Evolutionary conservation across 2,113 vertebrate genomes (phyloP).

Genomic region (Picathartes gymnocephalus): DNA sequence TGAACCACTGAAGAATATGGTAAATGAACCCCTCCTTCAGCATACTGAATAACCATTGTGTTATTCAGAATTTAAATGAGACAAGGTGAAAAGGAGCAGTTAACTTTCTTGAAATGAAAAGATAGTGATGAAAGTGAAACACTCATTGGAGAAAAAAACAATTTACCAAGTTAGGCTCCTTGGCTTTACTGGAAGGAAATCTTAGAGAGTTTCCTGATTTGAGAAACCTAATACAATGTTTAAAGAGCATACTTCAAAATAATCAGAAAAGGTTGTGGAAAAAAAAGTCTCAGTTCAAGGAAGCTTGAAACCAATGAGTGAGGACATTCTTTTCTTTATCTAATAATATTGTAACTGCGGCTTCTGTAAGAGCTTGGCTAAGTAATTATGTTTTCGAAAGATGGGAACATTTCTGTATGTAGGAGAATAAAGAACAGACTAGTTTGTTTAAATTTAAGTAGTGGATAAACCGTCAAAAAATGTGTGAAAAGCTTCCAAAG

Average conservation of each 20-base stretch:
- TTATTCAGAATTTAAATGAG: not conserved
- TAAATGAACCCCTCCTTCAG: not conserved
- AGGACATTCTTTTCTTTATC: not conserved
- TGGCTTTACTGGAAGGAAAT: not conserved
- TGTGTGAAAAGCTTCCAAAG: not conserved
- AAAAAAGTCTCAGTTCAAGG: not conserved
- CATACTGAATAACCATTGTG: not conserved
- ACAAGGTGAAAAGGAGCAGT: not conserved
- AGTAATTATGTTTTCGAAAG: not conserved
- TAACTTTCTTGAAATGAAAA: not conserved
- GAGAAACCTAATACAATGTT: not conserved
- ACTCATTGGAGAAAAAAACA: not conserved
- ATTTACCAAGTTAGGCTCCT: not conserved
- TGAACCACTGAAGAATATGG: not conserved
- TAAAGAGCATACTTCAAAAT: not conserved
- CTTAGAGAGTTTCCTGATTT: not conserved
- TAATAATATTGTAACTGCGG: not conserved
- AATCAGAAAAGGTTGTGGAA: not conserved
- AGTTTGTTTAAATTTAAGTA: constrained; percentile 1
- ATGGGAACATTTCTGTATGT: not conserved
- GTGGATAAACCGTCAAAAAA: not conserved
- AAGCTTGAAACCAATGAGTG: not conserved
- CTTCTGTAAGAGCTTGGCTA: not conserved
- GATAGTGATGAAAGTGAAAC: not conserved
- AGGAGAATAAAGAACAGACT: not conserved